A percentile compares a stretch with the other conserved stretches of the same genome.
Conservation (phyloP, 2,888 invertebrate species). For the Polietes domitor region DNA sequence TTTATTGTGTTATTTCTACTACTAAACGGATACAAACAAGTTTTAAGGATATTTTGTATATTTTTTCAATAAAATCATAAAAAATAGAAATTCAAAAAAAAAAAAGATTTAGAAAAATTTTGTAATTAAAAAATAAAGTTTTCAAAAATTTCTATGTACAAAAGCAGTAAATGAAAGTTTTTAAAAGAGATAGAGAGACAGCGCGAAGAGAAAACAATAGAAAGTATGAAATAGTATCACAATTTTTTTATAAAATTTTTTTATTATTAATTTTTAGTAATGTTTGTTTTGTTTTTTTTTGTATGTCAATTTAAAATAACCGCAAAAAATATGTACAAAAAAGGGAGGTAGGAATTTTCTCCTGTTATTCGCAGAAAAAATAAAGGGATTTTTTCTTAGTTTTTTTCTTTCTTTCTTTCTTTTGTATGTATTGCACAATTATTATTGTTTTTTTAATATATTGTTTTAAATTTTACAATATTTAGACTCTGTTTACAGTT, state of each 20-base stretch:
- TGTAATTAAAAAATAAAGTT: slow-evolving; percentile 13
- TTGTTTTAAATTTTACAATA: slow-evolving; percentile 34
- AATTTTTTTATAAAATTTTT: slow-evolving; percentile 60
- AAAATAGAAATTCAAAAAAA: not conserved
- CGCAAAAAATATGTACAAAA: slow-evolving; percentile 44
- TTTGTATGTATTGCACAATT: slow-evolving; percentile 62
- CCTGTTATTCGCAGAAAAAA: not conserved
- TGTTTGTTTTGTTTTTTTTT: slow-evolving; percentile 22
- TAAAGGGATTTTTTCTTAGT: not conserved
- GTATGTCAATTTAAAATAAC: slow-evolving; percentile 24
- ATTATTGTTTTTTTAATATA: slow-evolving; percentile 31
- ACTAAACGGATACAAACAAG: not conserved
- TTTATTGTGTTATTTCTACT: not conserved
- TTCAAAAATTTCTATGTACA: slow-evolving; percentile 31
- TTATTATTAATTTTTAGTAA: slow-evolving; percentile 29
- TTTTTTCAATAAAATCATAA: not conserved
- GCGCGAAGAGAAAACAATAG: slow-evolving; percentile 39
- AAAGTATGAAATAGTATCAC: slow-evolving; percentile 67
- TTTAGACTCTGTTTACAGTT: slow-evolving; percentile 49
- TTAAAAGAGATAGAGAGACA: no score
- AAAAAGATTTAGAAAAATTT: not conserved
- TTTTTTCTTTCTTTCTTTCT: slow-evolving; percentile 22
- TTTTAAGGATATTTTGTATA: no score
- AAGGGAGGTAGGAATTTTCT: slow-evolving; percentile 9
- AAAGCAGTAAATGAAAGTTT: slow-evolving; percentile 46